Evolutionary conservation across 2,888 invertebrate genomes (phyloP).

Genomic region (Eulithis prunata): DNA sequence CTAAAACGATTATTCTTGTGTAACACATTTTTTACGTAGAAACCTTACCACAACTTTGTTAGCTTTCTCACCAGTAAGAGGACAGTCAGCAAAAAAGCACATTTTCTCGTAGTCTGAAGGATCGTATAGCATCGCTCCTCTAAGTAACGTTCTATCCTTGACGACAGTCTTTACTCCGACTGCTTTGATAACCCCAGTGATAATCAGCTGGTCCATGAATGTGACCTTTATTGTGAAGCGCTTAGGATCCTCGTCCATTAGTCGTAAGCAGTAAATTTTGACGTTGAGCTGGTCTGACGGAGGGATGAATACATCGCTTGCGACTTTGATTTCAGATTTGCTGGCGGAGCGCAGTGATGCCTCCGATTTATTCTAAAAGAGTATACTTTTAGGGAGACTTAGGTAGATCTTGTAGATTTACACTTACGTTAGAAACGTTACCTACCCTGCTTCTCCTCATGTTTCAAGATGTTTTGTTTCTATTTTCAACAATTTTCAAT

Average conservation of each 20-base stretch:
- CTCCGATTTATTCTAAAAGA: slow-evolving; percentile 44
- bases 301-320: slow-evolving; percentile 44
- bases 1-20: too few species aligned
- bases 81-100: slow-evolving; percentile 65
- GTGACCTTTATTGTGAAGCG: slow-evolving; percentile 57
- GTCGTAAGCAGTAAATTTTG: slow-evolving; percentile 55
- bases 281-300: slow-evolving; percentile 57
- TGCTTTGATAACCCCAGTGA: slow-evolving; percentile 56
- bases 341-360: slow-evolving; percentile 43
- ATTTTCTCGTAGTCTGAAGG: slow-evolving; percentile 75
- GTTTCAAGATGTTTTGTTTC: not conserved
- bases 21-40: too few species aligned
- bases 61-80: slow-evolving; percentile 63
- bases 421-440: not conserved
- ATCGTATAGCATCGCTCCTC: slow-evolving; percentile 64
- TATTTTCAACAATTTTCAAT: not conserved
- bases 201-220: slow-evolving; percentile 62
- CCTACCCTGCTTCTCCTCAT: slow-evolving; percentile 18
- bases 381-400: not conserved
- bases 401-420: too few species aligned
- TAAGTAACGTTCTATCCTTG: slow-evolving; percentile 43
- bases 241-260: slow-evolving; percentile 53
- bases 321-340: slow-evolving; percentile 37
- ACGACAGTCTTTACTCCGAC: slow-evolving; percentile 45
- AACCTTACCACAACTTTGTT: not conserved